Percentiles rank a stretch among this genome's conserved stretches.
Evolutionary conservation across 2,888 invertebrate species (phyloP).

Genomic region (Yponomeuta evonymella): DNA sequence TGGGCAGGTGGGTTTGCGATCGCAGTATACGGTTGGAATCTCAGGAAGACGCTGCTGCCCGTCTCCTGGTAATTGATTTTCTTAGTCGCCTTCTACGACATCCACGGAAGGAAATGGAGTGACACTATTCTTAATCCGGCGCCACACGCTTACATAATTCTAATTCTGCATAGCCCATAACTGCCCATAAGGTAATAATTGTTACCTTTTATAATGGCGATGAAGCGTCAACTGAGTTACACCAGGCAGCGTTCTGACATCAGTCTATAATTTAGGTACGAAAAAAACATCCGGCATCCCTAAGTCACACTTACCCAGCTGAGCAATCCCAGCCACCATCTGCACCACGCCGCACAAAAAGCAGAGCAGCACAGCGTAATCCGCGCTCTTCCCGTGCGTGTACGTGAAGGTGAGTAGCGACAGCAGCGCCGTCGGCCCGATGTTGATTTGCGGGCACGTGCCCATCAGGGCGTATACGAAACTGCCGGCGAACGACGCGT

Average conservation of each 20-base stretch:
- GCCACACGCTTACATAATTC: no score
- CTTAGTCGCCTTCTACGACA: no score
- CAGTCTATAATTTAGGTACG: slow-evolving; percentile 28
- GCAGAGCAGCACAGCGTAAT: slow-evolving; percentile 70
- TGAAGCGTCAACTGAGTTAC: slow-evolving; percentile 49
- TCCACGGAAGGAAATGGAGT: no score
- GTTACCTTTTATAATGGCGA: no score
- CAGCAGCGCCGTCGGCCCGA: slow-evolving; percentile 81
- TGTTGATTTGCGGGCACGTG: slow-evolving; percentile 80
- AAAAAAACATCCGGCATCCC: not conserved
- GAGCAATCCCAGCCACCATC: slow-evolving; percentile 68
- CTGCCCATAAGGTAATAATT: no score
- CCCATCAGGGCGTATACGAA: slow-evolving; percentile 87
- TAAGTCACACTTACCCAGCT: slow-evolving; percentile 56
- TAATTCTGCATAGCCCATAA: no score
- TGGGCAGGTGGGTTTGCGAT: no score
- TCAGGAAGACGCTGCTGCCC: no score
- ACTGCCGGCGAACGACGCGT: slow-evolving; percentile 86
- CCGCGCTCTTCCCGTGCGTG: slow-evolving; percentile 52
- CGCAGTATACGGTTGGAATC: no score
- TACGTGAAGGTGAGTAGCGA: slow-evolving; percentile 77
- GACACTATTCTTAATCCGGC: no score
- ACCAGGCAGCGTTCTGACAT: slow-evolving; percentile 82
- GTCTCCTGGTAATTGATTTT: no score
- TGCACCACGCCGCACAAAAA: slow-evolving; percentile 75